Conservation (phyloP, 2,888 invertebrate species). For the Amblyjoppa fuscipennis region DNA sequence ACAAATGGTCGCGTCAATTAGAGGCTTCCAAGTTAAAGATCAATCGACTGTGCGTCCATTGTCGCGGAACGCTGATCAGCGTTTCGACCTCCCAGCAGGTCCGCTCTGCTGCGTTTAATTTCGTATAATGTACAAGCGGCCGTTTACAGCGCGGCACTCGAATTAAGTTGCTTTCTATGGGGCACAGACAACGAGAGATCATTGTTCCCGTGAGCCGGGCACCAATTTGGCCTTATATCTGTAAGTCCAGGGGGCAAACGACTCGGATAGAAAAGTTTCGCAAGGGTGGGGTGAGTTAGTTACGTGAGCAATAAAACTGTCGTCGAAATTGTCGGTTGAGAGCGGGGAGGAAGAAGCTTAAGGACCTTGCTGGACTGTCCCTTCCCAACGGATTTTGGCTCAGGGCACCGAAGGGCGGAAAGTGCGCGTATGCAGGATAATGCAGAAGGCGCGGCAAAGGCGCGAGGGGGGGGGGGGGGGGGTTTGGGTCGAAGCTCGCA, state of each 20-base stretch:
- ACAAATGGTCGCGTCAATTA: not conserved
- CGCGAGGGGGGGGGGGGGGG: constrained; percentile 69
- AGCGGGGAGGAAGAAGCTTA: constrained; percentile 60
- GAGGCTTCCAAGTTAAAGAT: constrained; percentile 11
- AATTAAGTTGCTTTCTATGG: constrained; percentile 59
- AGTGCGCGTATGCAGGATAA: constrained; percentile 8
- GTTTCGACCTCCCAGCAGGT: not conserved
- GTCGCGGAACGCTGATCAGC: constrained; percentile 17
- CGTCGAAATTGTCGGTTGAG: constrained; percentile 59
- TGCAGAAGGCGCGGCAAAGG: constrained; percentile 68
- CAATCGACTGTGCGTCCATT: constrained; percentile 9
- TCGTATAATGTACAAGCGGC: constrained; percentile 25
- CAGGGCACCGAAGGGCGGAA: constrained; percentile 15
- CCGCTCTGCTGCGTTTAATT: constrained; percentile 26
- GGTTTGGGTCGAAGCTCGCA: constrained; percentile 75
- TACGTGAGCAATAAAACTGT: constrained; percentile 45
- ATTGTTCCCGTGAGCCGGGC: constrained; percentile 29
- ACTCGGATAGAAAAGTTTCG: constrained; percentile 28
- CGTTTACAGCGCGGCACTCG: constrained; percentile 5
- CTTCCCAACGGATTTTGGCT: constrained; percentile 31
- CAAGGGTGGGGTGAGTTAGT: constrained; percentile 10
- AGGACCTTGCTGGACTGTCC: constrained; percentile 72
- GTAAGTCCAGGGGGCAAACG: constrained; percentile 2
- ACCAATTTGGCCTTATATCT: not conserved
- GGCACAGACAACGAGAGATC: constrained; percentile 44